Evolutionary conservation across 2,888 invertebrate species (phyloP), one percentile per base, ranked within the genome.

Genomic region (Anoncus sp.): DNA sequence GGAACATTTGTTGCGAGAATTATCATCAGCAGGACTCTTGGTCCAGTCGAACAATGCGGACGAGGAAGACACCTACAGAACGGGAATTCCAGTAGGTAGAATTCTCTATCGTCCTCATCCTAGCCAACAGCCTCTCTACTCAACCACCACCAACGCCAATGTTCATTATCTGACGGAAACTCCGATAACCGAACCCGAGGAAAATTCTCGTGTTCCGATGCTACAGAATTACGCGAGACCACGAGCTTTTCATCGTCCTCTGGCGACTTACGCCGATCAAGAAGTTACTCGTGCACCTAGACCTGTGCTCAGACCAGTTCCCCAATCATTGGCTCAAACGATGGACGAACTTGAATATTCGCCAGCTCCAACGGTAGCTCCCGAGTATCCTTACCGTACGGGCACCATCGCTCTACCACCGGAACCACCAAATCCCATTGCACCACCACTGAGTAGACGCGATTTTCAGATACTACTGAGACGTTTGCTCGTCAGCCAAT

Each of bases 401-500:
- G 76, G 79, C 1, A 66, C 84, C 1, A 76, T 90, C 3, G 85
- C 88, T 14, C 57, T 90, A n/a, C 93, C 93, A 43, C 90, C 91
- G 1, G 93, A 93, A 71, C 92, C 92, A 5, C 90, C 89, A 2
- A 93, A 94, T 74, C 92, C 93, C 2, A 95, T 95, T 53, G 93
- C 94, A 59, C 94, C 95, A 10, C 96, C 96, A 7, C 93, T 96
- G 2, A 95, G 95, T 85, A 94, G 95, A 1, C 93, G 94, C 84
- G 96, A 96, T 86, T 94, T 96, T 77, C 95, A 95, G 85, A 92
- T 94, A 59, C 90, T 96, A 47, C 91, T 96, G 6, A 94, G 95
- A 79, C 93, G 94, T 87, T 91, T 96, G 71, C 93, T 96, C 43
- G 87, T 94, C 35, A 92, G 95, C 62, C 95, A 96, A 55, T 91